phyloP scores from a whole-genome alignment of 2,113 vertebrate genomes.

The Seriola aureovittata region DNA sequence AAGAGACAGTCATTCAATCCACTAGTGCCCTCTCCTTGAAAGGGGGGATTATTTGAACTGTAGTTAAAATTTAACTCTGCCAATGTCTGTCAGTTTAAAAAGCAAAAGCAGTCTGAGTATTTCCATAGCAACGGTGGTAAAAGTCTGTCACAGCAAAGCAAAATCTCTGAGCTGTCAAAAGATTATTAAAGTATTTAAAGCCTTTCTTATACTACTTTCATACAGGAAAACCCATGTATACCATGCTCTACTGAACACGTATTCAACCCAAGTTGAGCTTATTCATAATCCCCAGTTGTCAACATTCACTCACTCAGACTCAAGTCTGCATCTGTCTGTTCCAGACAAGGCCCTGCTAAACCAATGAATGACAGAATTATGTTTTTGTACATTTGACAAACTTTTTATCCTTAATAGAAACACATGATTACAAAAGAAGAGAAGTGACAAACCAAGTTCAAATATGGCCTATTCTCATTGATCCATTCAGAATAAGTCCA shows the following conservation, averaged over 20 bases:
- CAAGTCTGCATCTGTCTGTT: slow-evolving; percentile 21
- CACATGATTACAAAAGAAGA: neutral
- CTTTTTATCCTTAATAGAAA: neutral
- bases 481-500: neutral
- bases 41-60: slow-evolving; percentile 43
- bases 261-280: slow-evolving; percentile 18
- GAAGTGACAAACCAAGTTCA: neutral
- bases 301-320: slow-evolving; percentile 25
- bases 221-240: slow-evolving; percentile 26
- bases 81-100: slow-evolving; percentile 42
- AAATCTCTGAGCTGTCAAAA: slow-evolving; percentile 50
- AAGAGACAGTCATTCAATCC: slow-evolving; percentile 44
- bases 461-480: neutral
- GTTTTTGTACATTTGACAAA: neutral
- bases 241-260: slow-evolving; percentile 51
- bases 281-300: slow-evolving; percentile 54
- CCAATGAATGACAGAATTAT: slow-evolving; percentile 8
- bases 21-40: slow-evolving; percentile 22
- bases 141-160: slow-evolving; percentile 29
- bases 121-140: slow-evolving; percentile 38
- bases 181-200: slow-evolving; percentile 59
- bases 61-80: slow-evolving; percentile 35
- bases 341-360: neutral
- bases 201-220: slow-evolving; percentile 36
- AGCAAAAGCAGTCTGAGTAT: slow-evolving; percentile 18